phyloP scores from a whole-genome alignment of 2,113 vertebrate species.

The Cranoglanis bouderius region DNA sequence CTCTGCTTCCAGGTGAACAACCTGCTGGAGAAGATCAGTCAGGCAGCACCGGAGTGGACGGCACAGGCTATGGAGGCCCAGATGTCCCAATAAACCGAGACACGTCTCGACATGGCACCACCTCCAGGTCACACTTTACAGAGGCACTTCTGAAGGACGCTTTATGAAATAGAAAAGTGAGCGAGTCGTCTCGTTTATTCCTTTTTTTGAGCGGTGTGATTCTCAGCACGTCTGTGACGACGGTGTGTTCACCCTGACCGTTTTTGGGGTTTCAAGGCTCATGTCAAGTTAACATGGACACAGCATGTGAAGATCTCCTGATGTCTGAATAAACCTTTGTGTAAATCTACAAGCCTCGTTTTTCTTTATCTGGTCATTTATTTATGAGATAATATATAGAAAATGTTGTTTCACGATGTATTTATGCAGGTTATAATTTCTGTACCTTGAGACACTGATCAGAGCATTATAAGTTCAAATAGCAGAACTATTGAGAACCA shows the following conservation, averaged over 20 bases:
- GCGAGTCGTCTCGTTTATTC: background rate
- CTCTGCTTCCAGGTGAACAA: slow-evolving; percentile 99
- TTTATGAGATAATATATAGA: too few species aligned
- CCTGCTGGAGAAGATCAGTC: slow-evolving; percentile 94
- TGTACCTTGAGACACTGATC: background rate
- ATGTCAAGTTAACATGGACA: slow-evolving; percentile 16
- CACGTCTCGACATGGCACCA: background rate
- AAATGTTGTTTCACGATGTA: background rate
- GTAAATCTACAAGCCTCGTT: background rate
- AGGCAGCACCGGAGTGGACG: slow-evolving; percentile 93
- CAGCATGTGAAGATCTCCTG: slow-evolving; percentile 20
- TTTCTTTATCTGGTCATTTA: background rate
- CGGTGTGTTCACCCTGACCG: background rate
- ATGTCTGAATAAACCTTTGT: slow-evolving; percentile 43
- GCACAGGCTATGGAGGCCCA: slow-evolving; percentile 94
- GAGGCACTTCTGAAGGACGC: slow-evolving; percentile 32
- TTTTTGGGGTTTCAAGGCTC: slow-evolving; percentile 12
- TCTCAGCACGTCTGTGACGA: background rate
- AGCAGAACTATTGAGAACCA: background rate
- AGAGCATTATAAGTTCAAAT: background rate
- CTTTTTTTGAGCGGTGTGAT: slow-evolving; percentile 9
- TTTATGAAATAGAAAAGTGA: background rate
- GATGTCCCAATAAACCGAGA: slow-evolving; percentile 85
- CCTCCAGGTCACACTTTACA: slow-evolving; percentile 29
- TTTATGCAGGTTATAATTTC: background rate